Base-by-base conservation (phyloP, 2,888 invertebrate species). In the Philaethria dido region DNA sequence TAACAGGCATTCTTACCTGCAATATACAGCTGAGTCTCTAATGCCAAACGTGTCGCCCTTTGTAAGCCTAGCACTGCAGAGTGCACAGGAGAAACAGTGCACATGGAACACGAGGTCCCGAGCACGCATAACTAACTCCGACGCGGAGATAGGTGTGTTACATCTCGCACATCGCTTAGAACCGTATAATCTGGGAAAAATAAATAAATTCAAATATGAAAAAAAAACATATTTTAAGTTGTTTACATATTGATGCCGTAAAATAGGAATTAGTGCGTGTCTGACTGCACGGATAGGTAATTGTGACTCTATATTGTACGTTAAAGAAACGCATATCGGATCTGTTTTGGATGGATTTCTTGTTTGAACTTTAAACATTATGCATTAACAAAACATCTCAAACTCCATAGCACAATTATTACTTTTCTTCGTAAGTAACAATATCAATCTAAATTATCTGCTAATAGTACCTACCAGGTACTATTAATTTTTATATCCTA, bases 11-110 rank as follows among this genome's bases (percentile, higher is more conserved):
- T 52, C 68, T 70, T 75, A 94, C 93, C 97, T 95, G 93, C 98
- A 98, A 84, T 97, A 96, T 59, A 98, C 96, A 74, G 96, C 95
- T 66, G 97, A 96, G 77, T 97, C 97, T 76, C 97, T 94, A 93
- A 98, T 97, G 74, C 98, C 98, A 92, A 98, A 99, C 79, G 98
- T 97, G 85, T 99, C 99, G 48, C 99, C 99, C 83, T 98, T 98
- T 68, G 96, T 97, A 69, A 99, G 94, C 4, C 96, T 96, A 44
- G 96, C 94, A 84, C 95, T 96, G 93, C 99, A 99, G 61, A 96
- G 95, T 50, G 96, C 96, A 87, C 99, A 99, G 55, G 97, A 97
- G 93, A 99, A 99, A 91, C 99, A 99, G 82, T 96, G 96, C 69
- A 98, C 96, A 93, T 99, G 99, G 93, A 97, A 99, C 76, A 98